Percentiles rank a stretch among this genome's conserved stretches.
These are phyloP conservation scores for Falco berigora DNA, from an alignment of 2,797 vertebrate species.

Conservation along the genomic window DNA sequence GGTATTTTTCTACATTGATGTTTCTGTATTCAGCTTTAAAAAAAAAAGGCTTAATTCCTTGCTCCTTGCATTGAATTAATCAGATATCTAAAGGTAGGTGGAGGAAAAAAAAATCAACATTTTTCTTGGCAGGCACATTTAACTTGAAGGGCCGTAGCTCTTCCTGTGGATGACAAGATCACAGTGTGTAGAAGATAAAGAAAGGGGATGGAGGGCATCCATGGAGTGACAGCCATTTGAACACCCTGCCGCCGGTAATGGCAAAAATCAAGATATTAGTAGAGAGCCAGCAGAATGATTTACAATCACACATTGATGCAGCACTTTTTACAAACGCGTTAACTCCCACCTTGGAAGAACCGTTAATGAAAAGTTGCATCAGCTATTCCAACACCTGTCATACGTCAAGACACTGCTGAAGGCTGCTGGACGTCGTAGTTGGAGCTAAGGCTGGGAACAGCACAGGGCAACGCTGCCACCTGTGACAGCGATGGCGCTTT, in stretches of 20 bases:
- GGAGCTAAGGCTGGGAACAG: not conserved
- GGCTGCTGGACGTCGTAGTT: rapidly evolving
- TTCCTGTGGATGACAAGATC: not conserved
- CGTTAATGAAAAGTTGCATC: conserved; percentile 45
- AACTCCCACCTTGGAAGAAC: conserved; percentile 47
- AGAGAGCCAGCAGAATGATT: conserved; percentile 45
- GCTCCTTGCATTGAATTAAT: not conserved
- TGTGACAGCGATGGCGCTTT: rapidly evolving
- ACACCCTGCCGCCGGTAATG: conserved; percentile 12
- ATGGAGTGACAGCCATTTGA: not conserved
- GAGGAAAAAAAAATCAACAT: not conserved
- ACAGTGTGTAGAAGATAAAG: conserved; percentile 8
- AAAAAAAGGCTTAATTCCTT: not conserved
- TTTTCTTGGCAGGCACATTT: conserved; percentile 15
- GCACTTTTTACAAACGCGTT: conserved; percentile 28
- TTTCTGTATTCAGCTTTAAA: not conserved
- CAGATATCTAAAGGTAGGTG: not conserved
- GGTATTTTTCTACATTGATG: not conserved
- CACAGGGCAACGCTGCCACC: rapidly evolving
- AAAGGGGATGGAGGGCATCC: conserved; percentile 23
- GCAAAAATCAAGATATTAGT: conserved; percentile 17
- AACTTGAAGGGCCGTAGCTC: conserved; percentile 3
- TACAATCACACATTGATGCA: conserved; percentile 30
- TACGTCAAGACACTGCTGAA: not conserved
- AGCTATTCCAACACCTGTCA: conserved; percentile 2